Evolutionary conservation across 1,140 invertebrate genomes (phyloP).

Genomic region (Belonocnema kinseyi): DNA sequence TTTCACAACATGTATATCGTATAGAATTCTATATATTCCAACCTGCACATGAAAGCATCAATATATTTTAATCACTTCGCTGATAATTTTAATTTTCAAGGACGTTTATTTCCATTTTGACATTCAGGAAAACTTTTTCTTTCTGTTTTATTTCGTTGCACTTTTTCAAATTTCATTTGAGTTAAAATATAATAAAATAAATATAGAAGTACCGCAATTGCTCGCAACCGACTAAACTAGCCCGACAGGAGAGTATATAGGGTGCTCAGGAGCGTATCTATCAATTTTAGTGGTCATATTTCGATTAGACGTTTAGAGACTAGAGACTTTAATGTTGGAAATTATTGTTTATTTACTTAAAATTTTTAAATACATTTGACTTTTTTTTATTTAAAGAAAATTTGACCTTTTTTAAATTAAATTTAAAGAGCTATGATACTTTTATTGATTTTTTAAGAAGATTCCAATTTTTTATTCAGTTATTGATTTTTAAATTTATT

Average conservation of each 20-base stretch:
- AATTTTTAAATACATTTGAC: too few species aligned
- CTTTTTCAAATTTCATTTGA: neutral
- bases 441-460: too few species aligned
- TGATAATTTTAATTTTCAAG: neutral
- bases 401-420: too few species aligned
- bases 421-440: too few species aligned
- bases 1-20: slow-evolving; percentile 38
- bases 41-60: slow-evolving; percentile 12
- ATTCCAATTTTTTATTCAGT: too few species aligned
- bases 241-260: slow-evolving; percentile 5
- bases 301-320: too few species aligned
- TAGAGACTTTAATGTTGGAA: too few species aligned
- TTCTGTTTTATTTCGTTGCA: neutral
- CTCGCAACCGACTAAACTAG: neutral
- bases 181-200: slow-evolving; percentile 2
- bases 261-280: slow-evolving; percentile 4
- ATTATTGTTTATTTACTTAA: too few species aligned
- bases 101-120: neutral
- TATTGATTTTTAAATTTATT: too few species aligned
- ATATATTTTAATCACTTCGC: slow-evolving; percentile 32
- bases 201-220: neutral
- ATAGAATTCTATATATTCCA: too few species aligned
- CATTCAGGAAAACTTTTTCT: neutral
- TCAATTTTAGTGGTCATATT: neutral
- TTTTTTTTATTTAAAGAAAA: too few species aligned